Conservation (phyloP, 2,113 vertebrate genomes). For the Formicarius rufipectus region DNA sequence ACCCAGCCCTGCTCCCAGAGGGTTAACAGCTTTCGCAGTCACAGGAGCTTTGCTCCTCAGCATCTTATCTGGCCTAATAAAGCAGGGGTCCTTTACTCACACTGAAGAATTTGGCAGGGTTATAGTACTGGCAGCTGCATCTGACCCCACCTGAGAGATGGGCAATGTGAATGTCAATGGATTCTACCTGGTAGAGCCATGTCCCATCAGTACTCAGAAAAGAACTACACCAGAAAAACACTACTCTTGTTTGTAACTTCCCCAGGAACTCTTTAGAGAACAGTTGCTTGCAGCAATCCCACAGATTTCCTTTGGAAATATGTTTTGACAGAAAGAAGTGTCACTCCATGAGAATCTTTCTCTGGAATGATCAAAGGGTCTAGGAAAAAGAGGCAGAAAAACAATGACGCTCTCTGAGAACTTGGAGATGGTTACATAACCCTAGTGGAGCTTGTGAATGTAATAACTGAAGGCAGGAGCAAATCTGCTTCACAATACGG, state of each 20-base stretch:
- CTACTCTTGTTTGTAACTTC: neutral
- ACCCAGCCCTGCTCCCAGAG: neutral
- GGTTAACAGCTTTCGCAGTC: neutral
- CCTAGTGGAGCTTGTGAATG: neutral
- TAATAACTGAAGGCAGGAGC: neutral
- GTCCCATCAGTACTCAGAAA: neutral
- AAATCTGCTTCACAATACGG: neutral
- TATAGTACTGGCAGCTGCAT: neutral
- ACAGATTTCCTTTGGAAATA: neutral
- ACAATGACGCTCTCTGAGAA: neutral
- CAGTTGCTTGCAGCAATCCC: neutral
- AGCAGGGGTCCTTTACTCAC: neutral
- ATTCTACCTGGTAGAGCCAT: neutral
- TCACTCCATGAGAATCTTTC: neutral
- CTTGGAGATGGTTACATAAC: neutral
- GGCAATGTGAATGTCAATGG: rapidly evolving
- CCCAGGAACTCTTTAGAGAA: neutral
- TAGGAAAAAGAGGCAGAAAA: neutral
- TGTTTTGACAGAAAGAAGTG: neutral
- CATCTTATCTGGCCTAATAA: neutral
- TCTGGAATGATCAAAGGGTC: neutral
- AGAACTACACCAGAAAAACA: neutral
- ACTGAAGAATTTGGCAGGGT: neutral
- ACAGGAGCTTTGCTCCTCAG: neutral
- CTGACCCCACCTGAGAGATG: neutral